These are phyloP conservation scores for Orchesella flavescens DNA, from an alignment of 2,888 invertebrate genomes.

Conservation along the genomic window DNA sequence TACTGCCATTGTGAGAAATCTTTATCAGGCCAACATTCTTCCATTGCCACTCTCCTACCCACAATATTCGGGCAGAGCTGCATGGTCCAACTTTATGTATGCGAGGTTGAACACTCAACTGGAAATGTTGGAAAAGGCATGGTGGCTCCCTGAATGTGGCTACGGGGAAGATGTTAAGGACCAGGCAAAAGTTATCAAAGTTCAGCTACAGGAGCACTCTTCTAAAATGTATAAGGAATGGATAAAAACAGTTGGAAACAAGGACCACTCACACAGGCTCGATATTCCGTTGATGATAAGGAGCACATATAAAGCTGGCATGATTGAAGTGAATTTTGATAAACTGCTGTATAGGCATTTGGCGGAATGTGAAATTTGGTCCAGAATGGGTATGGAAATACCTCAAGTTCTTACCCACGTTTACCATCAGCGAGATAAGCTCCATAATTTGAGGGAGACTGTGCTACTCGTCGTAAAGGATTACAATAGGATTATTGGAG, in stretches of 20 bases:
- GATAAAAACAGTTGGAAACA: constrained; percentile 70
- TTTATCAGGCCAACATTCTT: constrained; percentile 62
- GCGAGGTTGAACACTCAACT: constrained; percentile 66
- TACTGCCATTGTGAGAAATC: constrained; percentile 78
- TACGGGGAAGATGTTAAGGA: constrained; percentile 82
- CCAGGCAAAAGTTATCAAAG: constrained; percentile 73
- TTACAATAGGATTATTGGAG: constrained; percentile 85
- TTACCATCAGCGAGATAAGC: constrained; percentile 62
- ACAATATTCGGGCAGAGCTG: constrained; percentile 63
- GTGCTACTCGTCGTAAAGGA: constrained; percentile 83
- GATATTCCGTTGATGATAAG: constrained; percentile 85
- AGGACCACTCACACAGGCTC: constrained; percentile 74
- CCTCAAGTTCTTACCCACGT: constrained; percentile 64
- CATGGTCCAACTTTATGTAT: constrained; percentile 69
- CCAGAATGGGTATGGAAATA: constrained; percentile 64
- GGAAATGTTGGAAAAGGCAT: constrained; percentile 78
- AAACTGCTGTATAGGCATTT: constrained; percentile 72
- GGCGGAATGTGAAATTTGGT: constrained; percentile 71
- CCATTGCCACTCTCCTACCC: constrained; percentile 66
- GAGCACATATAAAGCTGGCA: constrained; percentile 74
- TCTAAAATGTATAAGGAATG: constrained; percentile 77
- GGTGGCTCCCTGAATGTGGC: constrained; percentile 83
- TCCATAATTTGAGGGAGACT: constrained; percentile 81
- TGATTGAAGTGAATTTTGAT: constrained; percentile 76
- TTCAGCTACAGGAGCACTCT: constrained; percentile 74